Conservation (phyloP, 2,888 invertebrate genomes). For the Anaspis maculata region DNA sequence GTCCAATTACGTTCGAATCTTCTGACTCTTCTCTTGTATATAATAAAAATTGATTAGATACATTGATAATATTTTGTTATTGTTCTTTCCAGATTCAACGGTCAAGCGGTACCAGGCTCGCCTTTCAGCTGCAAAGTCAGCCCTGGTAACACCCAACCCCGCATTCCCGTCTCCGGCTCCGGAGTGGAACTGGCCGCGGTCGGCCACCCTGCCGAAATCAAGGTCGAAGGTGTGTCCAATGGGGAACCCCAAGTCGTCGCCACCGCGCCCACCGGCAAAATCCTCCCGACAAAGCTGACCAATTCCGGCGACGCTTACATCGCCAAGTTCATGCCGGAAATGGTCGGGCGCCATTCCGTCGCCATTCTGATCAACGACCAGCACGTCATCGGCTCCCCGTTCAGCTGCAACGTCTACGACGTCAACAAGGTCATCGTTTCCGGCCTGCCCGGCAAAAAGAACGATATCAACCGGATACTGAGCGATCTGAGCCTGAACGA, state of each 20-base stretch:
- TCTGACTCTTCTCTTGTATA: too few relatives aligned
- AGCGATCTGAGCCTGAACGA: constrained; percentile 40
- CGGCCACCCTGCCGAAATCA: constrained; percentile 53
- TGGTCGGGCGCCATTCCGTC: constrained; percentile 81
- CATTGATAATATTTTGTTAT: too few relatives aligned
- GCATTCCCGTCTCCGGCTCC: constrained; percentile 55
- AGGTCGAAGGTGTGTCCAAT: constrained; percentile 51
- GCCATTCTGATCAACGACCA: constrained; percentile 76
- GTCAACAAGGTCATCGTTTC: constrained; percentile 72
- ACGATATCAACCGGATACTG: constrained; percentile 27
- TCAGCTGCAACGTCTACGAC: constrained; percentile 90
- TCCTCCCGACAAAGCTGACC: constrained; percentile 63
- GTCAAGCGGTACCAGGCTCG: constrained; percentile 74
- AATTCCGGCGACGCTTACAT: constrained; percentile 62
- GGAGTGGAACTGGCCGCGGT: constrained; percentile 64
- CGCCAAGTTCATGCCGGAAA: constrained; percentile 73
- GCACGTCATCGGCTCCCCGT: constrained; percentile 84
- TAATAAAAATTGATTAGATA: too few relatives aligned
- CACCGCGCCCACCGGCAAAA: constrained; percentile 76
- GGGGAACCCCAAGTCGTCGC: constrained; percentile 65
- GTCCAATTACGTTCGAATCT: too few relatives aligned
- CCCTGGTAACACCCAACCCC: constrained; percentile 53
- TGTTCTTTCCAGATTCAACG: constrained; percentile 57
- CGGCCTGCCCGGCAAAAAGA: constrained; percentile 45
- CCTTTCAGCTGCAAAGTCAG: constrained; percentile 87